Conservation (phyloP, 1,140 invertebrate genomes). For the Megalopta genalis region DNA sequence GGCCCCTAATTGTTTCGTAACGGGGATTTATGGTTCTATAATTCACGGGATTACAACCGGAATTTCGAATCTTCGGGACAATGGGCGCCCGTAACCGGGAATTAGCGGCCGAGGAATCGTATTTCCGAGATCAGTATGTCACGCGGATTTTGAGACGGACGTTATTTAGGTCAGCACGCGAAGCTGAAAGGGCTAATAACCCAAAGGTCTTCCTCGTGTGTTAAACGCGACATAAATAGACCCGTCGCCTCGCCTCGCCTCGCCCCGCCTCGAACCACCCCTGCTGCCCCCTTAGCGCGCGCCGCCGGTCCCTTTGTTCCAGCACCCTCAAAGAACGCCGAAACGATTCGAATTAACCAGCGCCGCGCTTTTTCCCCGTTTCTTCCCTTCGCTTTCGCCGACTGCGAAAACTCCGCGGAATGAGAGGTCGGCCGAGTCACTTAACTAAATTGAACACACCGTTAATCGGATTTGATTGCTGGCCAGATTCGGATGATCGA, state of each 20-base stretch:
- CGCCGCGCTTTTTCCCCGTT: not conserved
- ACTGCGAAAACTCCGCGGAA: not conserved
- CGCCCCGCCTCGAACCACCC: not conserved
- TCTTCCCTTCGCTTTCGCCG: not conserved
- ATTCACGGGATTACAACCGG: conserved; percentile 11
- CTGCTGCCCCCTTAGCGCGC: too few relatives aligned
- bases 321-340: not conserved
- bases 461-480: conserved; percentile 7
- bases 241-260: conserved; percentile 18
- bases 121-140: conserved; percentile 21
- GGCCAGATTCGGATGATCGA: conserved; percentile 9
- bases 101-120: not conserved
- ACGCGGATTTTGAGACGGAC: conserved; percentile 13
- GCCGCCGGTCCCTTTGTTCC: not conserved
- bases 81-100: not conserved
- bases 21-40: not conserved
- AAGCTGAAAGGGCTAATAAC: conserved; percentile 46
- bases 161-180: conserved; percentile 43
- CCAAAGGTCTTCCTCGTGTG: conserved; percentile 28
- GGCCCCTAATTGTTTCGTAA: conserved; percentile 23
- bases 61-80: not conserved
- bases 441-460: conserved; percentile 2
- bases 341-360: conserved; percentile 9
- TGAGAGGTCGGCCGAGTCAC: not conserved
- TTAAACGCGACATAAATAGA: conserved; percentile 45